These are phyloP conservation scores for Plusia festucae DNA, from an alignment of 2,888 invertebrate genomes.

Conservation along the genomic window DNA sequence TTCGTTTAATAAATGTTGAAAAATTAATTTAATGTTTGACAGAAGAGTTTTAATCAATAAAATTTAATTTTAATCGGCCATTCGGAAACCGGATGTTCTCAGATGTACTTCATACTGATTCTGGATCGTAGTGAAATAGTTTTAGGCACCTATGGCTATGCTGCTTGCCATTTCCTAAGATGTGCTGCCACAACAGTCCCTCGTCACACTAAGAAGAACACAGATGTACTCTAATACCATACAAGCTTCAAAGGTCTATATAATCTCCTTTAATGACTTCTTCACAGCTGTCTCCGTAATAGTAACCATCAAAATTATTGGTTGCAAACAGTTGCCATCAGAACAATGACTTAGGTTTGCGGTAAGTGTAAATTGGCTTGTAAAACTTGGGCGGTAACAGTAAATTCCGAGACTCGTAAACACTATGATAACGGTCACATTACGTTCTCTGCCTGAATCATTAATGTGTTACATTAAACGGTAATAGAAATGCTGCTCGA, in stretches of 20 bases:
- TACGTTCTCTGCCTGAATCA: slow-evolving; percentile 37
- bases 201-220: too few species aligned
- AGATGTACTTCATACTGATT: too few species aligned
- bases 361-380: slow-evolving; percentile 36
- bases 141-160: too few species aligned
- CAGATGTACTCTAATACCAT: too few species aligned
- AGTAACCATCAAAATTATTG: slow-evolving; percentile 17
- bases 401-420: slow-evolving; percentile 57
- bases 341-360: slow-evolving; percentile 25
- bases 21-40: too few species aligned
- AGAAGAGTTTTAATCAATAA: too few species aligned
- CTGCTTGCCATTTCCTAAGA: too few species aligned
- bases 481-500: slow-evolving; percentile 26
- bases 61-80: too few species aligned
- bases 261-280: not conserved
- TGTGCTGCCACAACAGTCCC: too few species aligned
- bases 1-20: too few species aligned
- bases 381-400: slow-evolving; percentile 46
- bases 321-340: slow-evolving; percentile 24
- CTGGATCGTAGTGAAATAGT: too few species aligned
- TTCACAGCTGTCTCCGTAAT: not conserved
- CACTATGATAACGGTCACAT: slow-evolving; percentile 50
- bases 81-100: too few species aligned
- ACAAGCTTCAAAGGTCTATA: not conserved
- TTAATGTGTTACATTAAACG: slow-evolving; percentile 44